These are phyloP conservation scores for Mesitornis unicolor DNA, from an alignment of 2,113 vertebrate genomes.

Conservation along the genomic window DNA sequence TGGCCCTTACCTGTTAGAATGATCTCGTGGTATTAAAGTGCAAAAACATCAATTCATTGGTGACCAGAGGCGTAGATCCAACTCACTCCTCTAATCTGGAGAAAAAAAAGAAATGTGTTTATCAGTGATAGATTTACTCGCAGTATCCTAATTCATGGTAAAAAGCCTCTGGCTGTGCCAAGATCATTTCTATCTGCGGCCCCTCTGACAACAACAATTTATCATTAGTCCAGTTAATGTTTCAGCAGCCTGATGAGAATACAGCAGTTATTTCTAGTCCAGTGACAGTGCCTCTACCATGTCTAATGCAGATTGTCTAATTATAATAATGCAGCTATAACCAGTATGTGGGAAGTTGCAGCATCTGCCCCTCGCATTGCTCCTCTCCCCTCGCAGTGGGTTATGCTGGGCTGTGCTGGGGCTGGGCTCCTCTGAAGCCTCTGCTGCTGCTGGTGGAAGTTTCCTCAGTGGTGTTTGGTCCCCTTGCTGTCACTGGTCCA, in stretches of 20 bases:
- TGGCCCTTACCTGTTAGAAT: not conserved
- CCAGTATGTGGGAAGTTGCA: too few species aligned
- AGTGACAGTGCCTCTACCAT: not conserved
- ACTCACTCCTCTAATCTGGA: not conserved
- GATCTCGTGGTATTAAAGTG: not conserved
- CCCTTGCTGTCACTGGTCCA: accelerated
- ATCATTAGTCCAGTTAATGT: too few species aligned
- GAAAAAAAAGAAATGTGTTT: not conserved
- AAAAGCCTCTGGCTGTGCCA: not conserved
- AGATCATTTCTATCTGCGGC: not conserved
- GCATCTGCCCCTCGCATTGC: not conserved
- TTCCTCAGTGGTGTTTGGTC: too few species aligned
- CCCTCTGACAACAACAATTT: not conserved
- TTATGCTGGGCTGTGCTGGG: not conserved
- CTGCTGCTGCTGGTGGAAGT: not conserved
- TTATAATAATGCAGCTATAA: not conserved
- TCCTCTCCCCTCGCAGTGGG: not conserved
- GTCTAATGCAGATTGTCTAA: not conserved
- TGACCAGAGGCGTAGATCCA: not conserved
- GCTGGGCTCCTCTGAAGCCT: not conserved
- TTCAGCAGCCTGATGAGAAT: not conserved
- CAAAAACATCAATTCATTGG: not conserved
- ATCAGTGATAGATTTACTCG: too few species aligned
- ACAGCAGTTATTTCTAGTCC: not conserved
- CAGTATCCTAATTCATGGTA: not conserved